Evolutionary conservation across 2,113 vertebrate genomes (phyloP).

Genomic region (Petromus typicus): DNA sequence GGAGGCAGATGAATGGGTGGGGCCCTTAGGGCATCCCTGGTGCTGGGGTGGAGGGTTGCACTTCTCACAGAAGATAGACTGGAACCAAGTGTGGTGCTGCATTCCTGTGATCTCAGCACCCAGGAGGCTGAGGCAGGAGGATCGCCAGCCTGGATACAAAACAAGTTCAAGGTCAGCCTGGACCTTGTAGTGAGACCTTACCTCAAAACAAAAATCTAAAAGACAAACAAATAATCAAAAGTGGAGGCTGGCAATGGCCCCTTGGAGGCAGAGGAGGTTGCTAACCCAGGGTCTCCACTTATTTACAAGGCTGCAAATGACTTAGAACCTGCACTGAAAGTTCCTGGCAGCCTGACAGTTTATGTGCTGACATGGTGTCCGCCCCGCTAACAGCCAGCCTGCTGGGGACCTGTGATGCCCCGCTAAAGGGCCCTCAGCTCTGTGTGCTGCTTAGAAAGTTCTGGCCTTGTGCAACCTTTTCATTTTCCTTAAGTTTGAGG

Average conservation of each 20-base stretch:
- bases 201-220: neutral
- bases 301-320: neutral
- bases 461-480: neutral
- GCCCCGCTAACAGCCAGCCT: neutral
- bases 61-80: neutral
- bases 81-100: rapidly evolving
- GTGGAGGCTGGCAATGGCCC: neutral
- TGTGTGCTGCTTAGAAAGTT: neutral
- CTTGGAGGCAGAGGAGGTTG: neutral
- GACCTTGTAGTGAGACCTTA: neutral
- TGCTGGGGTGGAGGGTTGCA: too few species aligned
- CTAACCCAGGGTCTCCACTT: neutral
- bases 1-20: rapidly evolving
- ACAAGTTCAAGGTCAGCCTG: neutral
- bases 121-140: neutral
- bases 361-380: conserved; percentile 44
- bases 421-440: neutral
- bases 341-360: conserved; percentile 33
- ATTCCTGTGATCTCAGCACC: neutral
- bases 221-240: neutral
- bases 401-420: neutral
- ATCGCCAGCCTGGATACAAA: neutral
- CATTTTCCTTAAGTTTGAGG: neutral
- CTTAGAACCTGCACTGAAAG: conserved; percentile 5
- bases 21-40: rapidly evolving